Conservation (phyloP, 2,888 invertebrate species). For the Incurvaria masculella region DNA sequence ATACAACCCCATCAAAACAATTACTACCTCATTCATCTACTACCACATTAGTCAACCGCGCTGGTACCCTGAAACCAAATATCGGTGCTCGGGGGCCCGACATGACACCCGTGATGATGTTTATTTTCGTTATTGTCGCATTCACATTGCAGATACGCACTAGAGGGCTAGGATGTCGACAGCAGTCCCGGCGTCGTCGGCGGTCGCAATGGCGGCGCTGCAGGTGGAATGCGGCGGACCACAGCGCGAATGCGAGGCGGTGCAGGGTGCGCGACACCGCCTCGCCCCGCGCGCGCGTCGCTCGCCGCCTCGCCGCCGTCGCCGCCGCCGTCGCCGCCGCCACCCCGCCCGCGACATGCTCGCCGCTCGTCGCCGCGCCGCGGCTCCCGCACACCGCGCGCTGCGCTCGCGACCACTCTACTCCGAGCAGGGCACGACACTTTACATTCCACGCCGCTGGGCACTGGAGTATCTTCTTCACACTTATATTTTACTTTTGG, state of each 20-base stretch:
- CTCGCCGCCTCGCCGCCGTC: constrained; percentile 29
- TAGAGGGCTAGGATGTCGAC: neutral
- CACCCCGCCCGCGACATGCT: constrained; percentile 25
- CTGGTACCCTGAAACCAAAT: too few relatives aligned
- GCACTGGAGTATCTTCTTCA: too few relatives aligned
- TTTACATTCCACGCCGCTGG: too few relatives aligned
- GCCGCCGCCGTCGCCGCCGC: constrained; percentile 26
- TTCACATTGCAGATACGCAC: neutral
- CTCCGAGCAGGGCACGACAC: too few relatives aligned
- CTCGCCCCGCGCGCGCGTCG: constrained; percentile 29
- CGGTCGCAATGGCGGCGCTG: constrained; percentile 39
- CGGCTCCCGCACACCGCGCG: constrained; percentile 43
- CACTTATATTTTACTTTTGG: too few relatives aligned
- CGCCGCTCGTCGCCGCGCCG: constrained; percentile 19
- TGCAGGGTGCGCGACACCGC: constrained; percentile 63
- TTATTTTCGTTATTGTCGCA: too few relatives aligned
- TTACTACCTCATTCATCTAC: too few relatives aligned
- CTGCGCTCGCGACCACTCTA: constrained; percentile 31
- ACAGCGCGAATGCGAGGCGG: constrained; percentile 69
- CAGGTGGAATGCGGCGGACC: constrained; percentile 70
- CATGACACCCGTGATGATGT: too few relatives aligned
- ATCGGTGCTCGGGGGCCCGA: too few relatives aligned
- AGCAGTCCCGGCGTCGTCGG: neutral
- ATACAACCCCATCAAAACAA: too few relatives aligned
- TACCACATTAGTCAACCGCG: too few relatives aligned